Evolutionary conservation across 2,113 vertebrate genomes (phyloP).

Genomic region (Mesitornis unicolor): DNA sequence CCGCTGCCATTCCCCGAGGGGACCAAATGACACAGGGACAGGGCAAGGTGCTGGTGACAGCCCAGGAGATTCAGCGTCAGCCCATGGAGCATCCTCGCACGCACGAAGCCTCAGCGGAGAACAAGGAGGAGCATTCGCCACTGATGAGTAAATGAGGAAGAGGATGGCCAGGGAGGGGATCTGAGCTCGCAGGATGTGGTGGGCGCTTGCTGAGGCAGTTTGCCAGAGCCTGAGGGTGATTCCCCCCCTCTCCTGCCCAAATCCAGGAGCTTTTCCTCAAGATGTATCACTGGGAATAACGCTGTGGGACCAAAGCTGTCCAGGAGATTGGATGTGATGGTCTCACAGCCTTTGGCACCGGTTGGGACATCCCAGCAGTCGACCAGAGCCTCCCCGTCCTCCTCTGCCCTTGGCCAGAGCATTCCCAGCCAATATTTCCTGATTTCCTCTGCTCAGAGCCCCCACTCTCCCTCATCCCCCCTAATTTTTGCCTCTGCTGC

Average conservation of each 20-base stretch:
- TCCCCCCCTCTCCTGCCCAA: not conserved
- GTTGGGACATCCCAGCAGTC: not conserved
- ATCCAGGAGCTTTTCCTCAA: not conserved
- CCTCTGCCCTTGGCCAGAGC: not conserved
- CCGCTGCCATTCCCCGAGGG: accelerated
- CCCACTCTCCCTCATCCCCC: not conserved
- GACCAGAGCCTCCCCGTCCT: not conserved
- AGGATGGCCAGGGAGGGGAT: not conserved
- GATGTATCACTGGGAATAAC: not conserved
- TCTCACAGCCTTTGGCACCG: not conserved
- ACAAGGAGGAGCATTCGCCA: too few species aligned
- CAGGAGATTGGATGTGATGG: not conserved
- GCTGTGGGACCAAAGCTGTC: accelerated
- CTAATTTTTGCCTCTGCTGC: too few species aligned
- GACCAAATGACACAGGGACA: accelerated
- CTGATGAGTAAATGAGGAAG: not conserved
- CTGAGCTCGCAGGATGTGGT: not conserved
- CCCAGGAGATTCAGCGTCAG: not conserved
- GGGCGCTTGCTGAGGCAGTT: not conserved
- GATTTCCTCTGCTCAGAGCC: not conserved
- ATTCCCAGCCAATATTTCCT: not conserved
- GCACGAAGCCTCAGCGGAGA: not conserved
- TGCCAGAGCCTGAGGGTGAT: not conserved
- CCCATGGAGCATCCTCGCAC: not conserved
- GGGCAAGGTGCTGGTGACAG: not conserved